phyloP scores from a whole-genome alignment of 2,797 vertebrate genomes.

The Neostethus bicornis region DNA sequence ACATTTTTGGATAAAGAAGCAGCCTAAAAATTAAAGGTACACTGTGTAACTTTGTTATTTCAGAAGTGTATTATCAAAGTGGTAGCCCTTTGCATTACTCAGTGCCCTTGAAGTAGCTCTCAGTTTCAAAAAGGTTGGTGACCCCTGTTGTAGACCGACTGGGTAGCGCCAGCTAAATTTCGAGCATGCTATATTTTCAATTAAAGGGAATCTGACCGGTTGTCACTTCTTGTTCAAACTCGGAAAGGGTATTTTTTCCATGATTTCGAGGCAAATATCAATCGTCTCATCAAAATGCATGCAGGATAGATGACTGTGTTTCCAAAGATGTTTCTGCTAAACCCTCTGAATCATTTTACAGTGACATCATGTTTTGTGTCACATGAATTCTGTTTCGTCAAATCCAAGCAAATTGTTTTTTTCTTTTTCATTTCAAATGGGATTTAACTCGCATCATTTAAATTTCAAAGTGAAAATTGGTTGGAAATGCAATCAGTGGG shows the following conservation, averaged over 20 bases:
- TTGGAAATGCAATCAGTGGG: slow-evolving; percentile 9
- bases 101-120: too few relatives aligned
- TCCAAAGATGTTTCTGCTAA: slow-evolving; percentile 8
- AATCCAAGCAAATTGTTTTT: slow-evolving; percentile 11
- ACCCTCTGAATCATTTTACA: neutral
- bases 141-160: neutral
- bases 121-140: too few relatives aligned
- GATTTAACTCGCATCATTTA: slow-evolving; percentile 18
- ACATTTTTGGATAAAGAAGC: too few relatives aligned
- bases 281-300: neutral
- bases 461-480: slow-evolving; percentile 9
- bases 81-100: too few relatives aligned
- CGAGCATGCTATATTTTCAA: neutral
- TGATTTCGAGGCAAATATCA: slow-evolving; percentile 7
- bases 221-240: neutral
- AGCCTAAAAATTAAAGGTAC: too few relatives aligned
- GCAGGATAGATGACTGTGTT: neutral
- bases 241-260: neutral
- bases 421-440: slow-evolving; percentile 17
- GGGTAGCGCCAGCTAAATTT: neutral
- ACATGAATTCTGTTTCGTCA: neutral
- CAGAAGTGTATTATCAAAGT: too few relatives aligned
- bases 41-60: too few relatives aligned
- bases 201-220: neutral
- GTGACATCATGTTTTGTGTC: neutral